These are phyloP conservation scores for Sternotherus odoratus DNA, from an alignment of 2,797 vertebrate species.

Conservation along the genomic window DNA sequence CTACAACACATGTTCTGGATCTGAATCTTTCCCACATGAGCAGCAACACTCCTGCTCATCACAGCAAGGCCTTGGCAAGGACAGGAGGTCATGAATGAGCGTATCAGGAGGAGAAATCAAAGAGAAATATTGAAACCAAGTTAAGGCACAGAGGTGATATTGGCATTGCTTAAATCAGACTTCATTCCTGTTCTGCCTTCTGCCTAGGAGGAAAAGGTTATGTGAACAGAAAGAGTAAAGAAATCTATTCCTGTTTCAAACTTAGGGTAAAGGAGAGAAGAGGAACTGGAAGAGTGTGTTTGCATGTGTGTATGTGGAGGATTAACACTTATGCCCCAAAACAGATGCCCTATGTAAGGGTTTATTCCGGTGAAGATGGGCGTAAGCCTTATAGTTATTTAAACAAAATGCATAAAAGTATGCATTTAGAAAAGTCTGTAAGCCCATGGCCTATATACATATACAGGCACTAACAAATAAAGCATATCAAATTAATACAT, in stretches of 20 bases:
- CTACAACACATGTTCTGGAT: fast-evolving
- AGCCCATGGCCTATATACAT: not conserved
- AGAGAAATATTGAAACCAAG: not conserved
- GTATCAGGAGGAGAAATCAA: fast-evolving
- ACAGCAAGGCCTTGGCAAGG: fast-evolving
- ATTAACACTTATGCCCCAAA: not conserved
- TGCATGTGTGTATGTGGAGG: not conserved
- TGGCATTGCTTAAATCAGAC: not conserved
- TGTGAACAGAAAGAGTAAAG: not conserved
- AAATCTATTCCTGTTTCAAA: not conserved
- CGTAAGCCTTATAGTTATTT: fast-evolving
- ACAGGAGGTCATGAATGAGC: fast-evolving
- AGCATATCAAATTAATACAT: not conserved
- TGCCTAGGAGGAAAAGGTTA: not conserved
- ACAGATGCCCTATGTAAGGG: not conserved
- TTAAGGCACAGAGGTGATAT: not conserved
- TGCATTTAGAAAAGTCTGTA: not conserved
- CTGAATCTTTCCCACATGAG: not conserved
- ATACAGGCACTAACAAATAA: not conserved
- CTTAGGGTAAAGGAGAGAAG: not conserved
- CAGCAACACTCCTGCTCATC: fast-evolving
- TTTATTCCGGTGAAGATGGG: not conserved
- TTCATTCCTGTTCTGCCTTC: fast-evolving
- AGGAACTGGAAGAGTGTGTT: not conserved
- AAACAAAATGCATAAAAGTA: not conserved